Percentiles rank a stretch among this genome's conserved stretches.
Evolutionary conservation across 1,140 invertebrate species (phyloP).

Genomic region (Diabrotica virgifera): DNA sequence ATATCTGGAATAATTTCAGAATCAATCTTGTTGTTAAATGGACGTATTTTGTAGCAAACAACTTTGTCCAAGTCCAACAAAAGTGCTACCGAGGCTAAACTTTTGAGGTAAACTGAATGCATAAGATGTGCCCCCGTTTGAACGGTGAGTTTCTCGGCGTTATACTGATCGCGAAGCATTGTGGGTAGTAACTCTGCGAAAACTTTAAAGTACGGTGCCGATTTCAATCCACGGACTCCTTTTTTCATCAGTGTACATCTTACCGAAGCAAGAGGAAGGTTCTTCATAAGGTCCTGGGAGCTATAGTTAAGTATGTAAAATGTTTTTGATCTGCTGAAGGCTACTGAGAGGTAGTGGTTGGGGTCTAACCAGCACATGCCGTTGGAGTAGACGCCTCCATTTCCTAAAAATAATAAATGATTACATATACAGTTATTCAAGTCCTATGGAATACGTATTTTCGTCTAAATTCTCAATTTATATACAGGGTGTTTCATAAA

Average conservation of each 20-base stretch:
- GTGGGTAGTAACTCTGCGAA: constrained; percentile 55
- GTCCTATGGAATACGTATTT: no score
- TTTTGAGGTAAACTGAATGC: constrained; percentile 61
- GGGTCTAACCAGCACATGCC: constrained; percentile 54
- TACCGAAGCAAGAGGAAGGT: constrained; percentile 52
- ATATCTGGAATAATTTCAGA: constrained; percentile 51
- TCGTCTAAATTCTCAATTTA: no score
- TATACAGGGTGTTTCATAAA: no score
- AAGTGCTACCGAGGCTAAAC: constrained; percentile 56
- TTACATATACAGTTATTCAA: neutral
- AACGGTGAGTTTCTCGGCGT: constrained; percentile 58
- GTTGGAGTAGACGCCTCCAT: constrained; percentile 52
- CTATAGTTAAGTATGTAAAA: constrained; percentile 53
- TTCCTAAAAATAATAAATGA: constrained; percentile 17
- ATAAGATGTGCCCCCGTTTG: constrained; percentile 59
- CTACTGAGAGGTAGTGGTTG: constrained; percentile 48
- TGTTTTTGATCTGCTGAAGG: constrained; percentile 56
- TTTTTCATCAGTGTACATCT: constrained; percentile 53
- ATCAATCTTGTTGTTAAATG: constrained; percentile 48
- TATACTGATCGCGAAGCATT: constrained; percentile 56
- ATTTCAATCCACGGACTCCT: constrained; percentile 55
- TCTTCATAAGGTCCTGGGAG: constrained; percentile 48
- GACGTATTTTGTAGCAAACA: constrained; percentile 52
- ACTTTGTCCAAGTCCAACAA: constrained; percentile 57
- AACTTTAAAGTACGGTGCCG: constrained; percentile 57